These are phyloP conservation scores for Enchytraeus crypticus DNA, from an alignment of 2,888 invertebrate species.

Conservation along the genomic window DNA sequence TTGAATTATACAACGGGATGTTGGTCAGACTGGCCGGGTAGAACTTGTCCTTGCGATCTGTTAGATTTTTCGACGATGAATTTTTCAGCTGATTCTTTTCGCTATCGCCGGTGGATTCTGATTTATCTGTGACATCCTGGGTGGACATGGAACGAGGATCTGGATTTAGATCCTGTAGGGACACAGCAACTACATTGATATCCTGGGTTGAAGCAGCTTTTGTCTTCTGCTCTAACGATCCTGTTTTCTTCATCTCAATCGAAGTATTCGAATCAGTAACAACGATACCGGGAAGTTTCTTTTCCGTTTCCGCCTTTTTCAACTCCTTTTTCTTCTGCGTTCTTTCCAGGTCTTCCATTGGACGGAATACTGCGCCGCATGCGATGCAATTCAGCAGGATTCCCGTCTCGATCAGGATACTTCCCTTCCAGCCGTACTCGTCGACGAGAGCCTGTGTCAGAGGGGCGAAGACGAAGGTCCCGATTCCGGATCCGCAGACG, in stretches of 20 bases:
- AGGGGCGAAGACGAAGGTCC: conserved; percentile 79
- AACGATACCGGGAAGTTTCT: neutral
- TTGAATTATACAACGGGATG: conserved; percentile 46
- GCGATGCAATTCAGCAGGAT: conserved; percentile 77
- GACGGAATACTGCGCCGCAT: conserved; percentile 82
- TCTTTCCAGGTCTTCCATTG: conserved; percentile 46
- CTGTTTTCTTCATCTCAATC: neutral
- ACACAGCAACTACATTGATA: neutral
- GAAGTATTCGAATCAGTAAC: neutral
- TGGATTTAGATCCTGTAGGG: neutral
- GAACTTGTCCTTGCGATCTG: conserved; percentile 68
- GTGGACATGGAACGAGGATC: neutral
- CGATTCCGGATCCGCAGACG: conserved; percentile 90
- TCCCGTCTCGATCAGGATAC: conserved; percentile 73
- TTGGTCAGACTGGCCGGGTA: conserved; percentile 70
- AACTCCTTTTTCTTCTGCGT: neutral
- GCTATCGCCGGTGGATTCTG: neutral
- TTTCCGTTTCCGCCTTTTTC: neutral
- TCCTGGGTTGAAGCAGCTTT: neutral
- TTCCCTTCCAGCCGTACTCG: conserved; percentile 69
- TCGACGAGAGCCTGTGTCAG: conserved; percentile 56
- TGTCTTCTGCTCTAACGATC: neutral
- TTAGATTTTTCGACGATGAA: neutral
- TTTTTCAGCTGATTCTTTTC: neutral
- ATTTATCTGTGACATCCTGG: neutral